Base-by-base conservation (phyloP, 53 echinoderm and acorn worm species). In the Antedon mediterranea region DNA sequence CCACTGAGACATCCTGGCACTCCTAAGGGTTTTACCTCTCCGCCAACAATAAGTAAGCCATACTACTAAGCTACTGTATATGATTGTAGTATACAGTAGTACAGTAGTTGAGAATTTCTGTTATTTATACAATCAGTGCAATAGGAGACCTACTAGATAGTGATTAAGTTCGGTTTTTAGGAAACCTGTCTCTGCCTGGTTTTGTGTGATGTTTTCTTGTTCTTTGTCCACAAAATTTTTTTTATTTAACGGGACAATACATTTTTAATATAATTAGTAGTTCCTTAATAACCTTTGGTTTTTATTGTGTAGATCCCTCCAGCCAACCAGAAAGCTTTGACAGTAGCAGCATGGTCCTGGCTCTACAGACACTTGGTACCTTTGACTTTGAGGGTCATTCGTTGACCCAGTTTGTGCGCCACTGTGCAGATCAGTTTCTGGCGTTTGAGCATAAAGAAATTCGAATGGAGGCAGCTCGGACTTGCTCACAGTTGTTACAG, bases 341-440 rank as follows among this genome's bases (percentile, higher is more conserved):
- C 81, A 87, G 83, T 72, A 95, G 87, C 43, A 95, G 89, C 78
- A 95, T 87, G 3, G 97, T 95, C 42, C 83, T 95, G 29, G 97
- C 97, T 14, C 84, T 95, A 0, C 81, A 87, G 42, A 95, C 97
- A n/a, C 81, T 95, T 32, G 97, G 97, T 3, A 91, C 81, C 79
- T 95, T 95, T 84, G 97, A 95, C 85, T 95, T 95, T 84, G 97
- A 95, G 74, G 97, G 97, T 43, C 91, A 95, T 79, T 91, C 97
- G 32, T 78, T 95, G 81, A 95, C 97, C 71, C 97, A 95, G 88
- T 95, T 95, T 89, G 97, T 95, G 26, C 89, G 97, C 20, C 97
- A 95, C 78, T 95, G 97, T 32, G 97, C 97, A 0, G 97, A 95
- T 73, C 91, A 91, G 73, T 92, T 91, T 86, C 80, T 95, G 83